Base-by-base conservation (phyloP, 2,113 vertebrate genomes). In the Chunga burmeisteri region DNA sequence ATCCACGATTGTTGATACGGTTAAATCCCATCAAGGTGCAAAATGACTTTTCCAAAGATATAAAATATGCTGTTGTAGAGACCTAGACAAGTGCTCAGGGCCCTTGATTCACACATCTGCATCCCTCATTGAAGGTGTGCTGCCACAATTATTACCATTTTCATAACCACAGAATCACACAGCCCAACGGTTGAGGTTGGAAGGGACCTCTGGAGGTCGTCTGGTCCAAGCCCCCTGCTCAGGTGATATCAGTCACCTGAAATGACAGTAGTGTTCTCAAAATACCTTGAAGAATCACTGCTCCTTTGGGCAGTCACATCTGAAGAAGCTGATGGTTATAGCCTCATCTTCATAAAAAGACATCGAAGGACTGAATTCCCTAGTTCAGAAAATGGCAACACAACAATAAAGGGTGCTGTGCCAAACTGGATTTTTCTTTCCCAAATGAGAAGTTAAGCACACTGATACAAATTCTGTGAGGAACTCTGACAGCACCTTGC, bases 11-110 rank as follows among this genome's bases (percentile, higher is more conserved):
- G 20, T 25, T 86, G 56, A 32, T 82, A 92, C 0, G 3, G 34
- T 26, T 49, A 79, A 80, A 50, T 72, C 4, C 1, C 6, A 56
- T 26, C 55, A 77, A 94, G 6, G 46, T 68, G 2, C 27, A 87
- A 91, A 81, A 71, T 34, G 2, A 25, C 15, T 49, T 87, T 91
- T 56, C 25, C 44, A 47, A 85, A 75, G 11, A 21, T 25, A 27
- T 16, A 56, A 75, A 52, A 50, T 9, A 46, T 3, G 10, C 13
- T 59, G 3, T 15, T 85, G n/a, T 72, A 6, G 5, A 84, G 44
- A 59, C 25, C 7, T 65, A 67, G 42, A 23, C 27, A 25, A 81
- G 47, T 0, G 3, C 23, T 63, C 0, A 0, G 20, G 12, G 14
- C 4, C 44, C 23, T 12, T 13, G 20, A 25, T 63, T 63, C 1